Base-by-base conservation (phyloP, 2,888 invertebrate species). In the Athalia cordata region DNA sequence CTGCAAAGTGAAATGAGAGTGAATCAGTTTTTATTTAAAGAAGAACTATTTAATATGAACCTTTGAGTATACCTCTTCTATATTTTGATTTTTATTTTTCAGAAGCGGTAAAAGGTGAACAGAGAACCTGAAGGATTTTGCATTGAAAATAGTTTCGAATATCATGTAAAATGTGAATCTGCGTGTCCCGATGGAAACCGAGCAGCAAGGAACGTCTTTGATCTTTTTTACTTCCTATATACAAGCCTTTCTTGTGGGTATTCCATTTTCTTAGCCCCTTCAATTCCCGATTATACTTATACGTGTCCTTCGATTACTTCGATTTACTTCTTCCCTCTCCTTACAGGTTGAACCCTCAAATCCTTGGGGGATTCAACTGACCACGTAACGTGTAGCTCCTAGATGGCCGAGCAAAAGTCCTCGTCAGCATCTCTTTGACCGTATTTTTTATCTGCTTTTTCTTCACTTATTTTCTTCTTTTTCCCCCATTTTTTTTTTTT, bases 191-290 rank as follows among this genome's bases (percentile, higher is more conserved):
- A 29, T 29, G 29, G 2, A 29, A 29, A 29, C 29, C 29, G 29
- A 29, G 29, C 29, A 29, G 67, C 70, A 64, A 59, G 61, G 55
- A 49, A 70, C 47, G 7, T 15, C 59, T 59, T 59, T 72, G 57
- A 45, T 57, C 43, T 65, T 29, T 66, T 74, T 79, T 78, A 79
- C 78, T 72, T 79, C 80, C 79, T 79, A 66, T 8, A 52, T 29
- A 45, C 57, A 59, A 52, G 66, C 74, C 77, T 68, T 81, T 74
- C 79, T 75, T 77, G 29, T 29, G 29, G 29, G 29, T 15, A 9
- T 55, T 57, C 68, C 43, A 55, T 43, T 43, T 70, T 11, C 13
- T 67, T 4, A n/a, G 29, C 50, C 55, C 15, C 52, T 43, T 43
- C 29, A 8, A 13, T 8, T 43, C 9, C 67, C 43, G 5, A 7